Base-by-base conservation (phyloP, 2,113 vertebrate genomes). In the Rhadina sibilatrix region DNA sequence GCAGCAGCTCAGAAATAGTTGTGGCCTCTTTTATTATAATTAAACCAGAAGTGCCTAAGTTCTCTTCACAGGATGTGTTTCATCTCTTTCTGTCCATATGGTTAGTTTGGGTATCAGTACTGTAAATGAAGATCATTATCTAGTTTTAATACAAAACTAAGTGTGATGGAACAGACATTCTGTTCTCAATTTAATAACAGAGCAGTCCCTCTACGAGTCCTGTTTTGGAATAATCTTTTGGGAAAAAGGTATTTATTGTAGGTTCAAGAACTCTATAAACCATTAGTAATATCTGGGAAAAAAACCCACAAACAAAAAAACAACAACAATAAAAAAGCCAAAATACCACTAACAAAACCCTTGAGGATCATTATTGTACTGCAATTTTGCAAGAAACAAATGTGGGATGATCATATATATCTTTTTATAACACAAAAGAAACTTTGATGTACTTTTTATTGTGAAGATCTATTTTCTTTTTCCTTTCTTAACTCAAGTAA, bases 281-380 rank as follows among this genome's bases (percentile, higher is more conserved):
- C 23, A 72, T 22, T 52, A 59, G 31, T 42, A 33, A 54, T 31
- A 31, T 35, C 13, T 22, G 14, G 4, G 54, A 70, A 82, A 35
- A 40, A 31, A 9, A 20, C 46, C 46, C 20, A 46, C 13, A 50
- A 49, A 12, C 23, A 44, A 44, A 6, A 6, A 11, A n/a, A 40
- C 40, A 63, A 38, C 37, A 14, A 59, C 18, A 54, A 23, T n/a
- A n/a, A n/a, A n/a, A n/a, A n/a, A n/a, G n/a, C n/a, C n/a, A n/a
- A n/a, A n/a, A n/a, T n/a, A 10, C 7, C 21, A 60, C 37, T 38
- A 20, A 24, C 8, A 60, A 52, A 77, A 37, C 5, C 12, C 11
- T 47, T 49, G n/a, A 78, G 6, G 16, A 53, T 57, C 9, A 53
- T 50, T 61, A 35, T 20, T 4, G 4, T 1, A 0, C 3, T 12